Percentiles rank a stretch among this genome's conserved stretches.
phyloP scores from a whole-genome alignment of 2,797 vertebrate genomes.

The Anguilla anguilla region DNA sequence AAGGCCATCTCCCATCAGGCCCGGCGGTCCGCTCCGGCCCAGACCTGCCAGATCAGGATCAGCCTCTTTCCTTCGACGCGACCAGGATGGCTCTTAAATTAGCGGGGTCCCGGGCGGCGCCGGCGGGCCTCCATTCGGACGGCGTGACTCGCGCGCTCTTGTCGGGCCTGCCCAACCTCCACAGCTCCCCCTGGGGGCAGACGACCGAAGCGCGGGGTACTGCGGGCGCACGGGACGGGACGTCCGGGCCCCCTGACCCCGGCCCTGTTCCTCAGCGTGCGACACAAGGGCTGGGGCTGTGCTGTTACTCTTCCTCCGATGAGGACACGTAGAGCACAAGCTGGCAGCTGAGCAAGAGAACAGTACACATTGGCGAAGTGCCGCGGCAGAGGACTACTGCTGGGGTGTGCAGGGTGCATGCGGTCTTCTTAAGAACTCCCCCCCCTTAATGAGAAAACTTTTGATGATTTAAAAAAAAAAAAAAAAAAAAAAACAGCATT shows the following conservation, averaged over 20 bases:
- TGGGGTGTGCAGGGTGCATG: not conserved
- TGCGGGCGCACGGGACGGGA: not conserved
- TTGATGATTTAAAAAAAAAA: too few species aligned
- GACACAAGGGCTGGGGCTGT: conserved; percentile 63
- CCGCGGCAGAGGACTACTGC: not conserved
- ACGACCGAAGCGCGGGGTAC: conserved; percentile 7
- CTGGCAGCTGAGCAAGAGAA: not conserved
- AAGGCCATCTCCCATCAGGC: conserved; percentile 36
- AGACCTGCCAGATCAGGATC: conserved; percentile 60
- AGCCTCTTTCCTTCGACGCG: conserved; percentile 69
- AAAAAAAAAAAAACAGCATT: too few species aligned
- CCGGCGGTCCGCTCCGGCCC: not conserved
- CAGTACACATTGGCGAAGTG: not conserved
- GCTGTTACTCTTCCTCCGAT: conserved; percentile 73
- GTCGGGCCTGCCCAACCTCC: conserved; percentile 70
- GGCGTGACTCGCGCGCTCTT: conserved; percentile 61
- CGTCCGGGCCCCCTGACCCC: not conserved
- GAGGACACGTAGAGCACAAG: conserved; percentile 53
- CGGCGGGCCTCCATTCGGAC: conserved; percentile 45
- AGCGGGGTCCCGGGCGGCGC: conserved; percentile 58
- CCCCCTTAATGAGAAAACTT: not conserved
- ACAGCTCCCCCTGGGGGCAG: conserved; percentile 40
- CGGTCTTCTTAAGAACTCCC: not conserved
- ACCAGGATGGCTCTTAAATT: conserved; percentile 64
- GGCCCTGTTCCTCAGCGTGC: conserved; percentile 29